Evolutionary conservation across 92 coral and sea anemone species (phyloP).

Genomic region (Epizoanthus scotinus): DNA sequence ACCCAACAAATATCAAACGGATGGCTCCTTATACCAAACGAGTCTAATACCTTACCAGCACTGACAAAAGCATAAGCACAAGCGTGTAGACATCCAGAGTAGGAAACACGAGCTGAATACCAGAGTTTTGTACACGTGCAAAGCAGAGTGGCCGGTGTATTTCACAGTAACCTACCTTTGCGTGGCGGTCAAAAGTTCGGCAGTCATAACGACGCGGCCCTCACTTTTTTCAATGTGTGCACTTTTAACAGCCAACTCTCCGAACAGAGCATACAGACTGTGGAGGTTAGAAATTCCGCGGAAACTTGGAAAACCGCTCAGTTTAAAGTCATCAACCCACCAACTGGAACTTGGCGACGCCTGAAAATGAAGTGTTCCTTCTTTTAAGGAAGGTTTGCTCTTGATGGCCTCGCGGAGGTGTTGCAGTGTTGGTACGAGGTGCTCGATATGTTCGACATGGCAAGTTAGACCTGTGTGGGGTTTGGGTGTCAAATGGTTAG

Average conservation of each 20-base stretch:
- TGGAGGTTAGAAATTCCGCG: slow-evolving; percentile 63
- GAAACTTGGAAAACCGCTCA: slow-evolving; percentile 83
- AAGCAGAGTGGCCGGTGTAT: too few relatives aligned
- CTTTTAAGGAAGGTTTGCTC: slow-evolving; percentile 52
- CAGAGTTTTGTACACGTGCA: too few relatives aligned
- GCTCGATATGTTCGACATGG: slow-evolving; percentile 78
- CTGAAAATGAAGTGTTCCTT: slow-evolving; percentile 55
- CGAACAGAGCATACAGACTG: slow-evolving; percentile 64
- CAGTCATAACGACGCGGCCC: slow-evolving; percentile 46
- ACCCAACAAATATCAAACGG: too few relatives aligned
- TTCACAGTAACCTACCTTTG: slow-evolving; percentile 2
- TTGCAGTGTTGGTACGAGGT: slow-evolving; percentile 48
- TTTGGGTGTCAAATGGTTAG: neutral
- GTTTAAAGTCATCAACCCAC: slow-evolving; percentile 61
- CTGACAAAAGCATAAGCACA: too few relatives aligned
- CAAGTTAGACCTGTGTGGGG: slow-evolving; percentile 53
- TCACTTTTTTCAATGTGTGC: slow-evolving; percentile 56
- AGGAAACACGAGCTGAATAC: too few relatives aligned
- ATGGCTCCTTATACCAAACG: too few relatives aligned
- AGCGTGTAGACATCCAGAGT: too few relatives aligned
- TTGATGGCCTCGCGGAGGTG: slow-evolving; percentile 57
- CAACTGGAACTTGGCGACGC: slow-evolving; percentile 47
- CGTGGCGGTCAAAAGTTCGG: slow-evolving; percentile 45
- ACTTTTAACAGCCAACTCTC: slow-evolving; percentile 63
- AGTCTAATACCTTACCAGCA: too few relatives aligned